A percentile compares a stretch with the other conserved stretches of the same genome.
phyloP scores from a whole-genome alignment of 2,113 vertebrate species.

The Blennius ocellaris region DNA sequence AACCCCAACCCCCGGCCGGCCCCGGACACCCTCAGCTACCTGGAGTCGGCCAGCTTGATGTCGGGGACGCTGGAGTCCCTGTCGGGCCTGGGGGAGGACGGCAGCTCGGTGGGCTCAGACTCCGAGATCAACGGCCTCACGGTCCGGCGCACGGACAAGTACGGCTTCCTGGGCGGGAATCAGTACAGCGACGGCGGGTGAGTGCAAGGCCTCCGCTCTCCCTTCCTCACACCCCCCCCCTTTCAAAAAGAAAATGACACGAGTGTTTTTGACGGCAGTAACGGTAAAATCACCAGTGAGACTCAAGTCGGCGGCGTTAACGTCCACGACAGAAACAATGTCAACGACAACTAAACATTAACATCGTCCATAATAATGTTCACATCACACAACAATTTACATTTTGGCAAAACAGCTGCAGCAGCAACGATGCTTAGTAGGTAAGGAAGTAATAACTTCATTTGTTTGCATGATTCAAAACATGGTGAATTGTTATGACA shows the following conservation, averaged over 20 bases:
- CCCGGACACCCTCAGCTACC: conserved; percentile 87
- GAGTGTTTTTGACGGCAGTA: too few relatives aligned
- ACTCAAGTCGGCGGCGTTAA: too few relatives aligned
- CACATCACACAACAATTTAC: too few relatives aligned
- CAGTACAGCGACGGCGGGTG: conserved; percentile 88
- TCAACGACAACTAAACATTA: too few relatives aligned
- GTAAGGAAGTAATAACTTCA: too few relatives aligned
- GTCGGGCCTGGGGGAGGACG: conserved; percentile 86
- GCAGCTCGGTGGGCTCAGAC: conserved; percentile 91
- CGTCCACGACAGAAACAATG: too few relatives aligned
- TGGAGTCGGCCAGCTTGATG: conserved; percentile 92
- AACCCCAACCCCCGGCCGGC: conserved; percentile 76
- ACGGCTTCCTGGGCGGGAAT: conserved; percentile 91
- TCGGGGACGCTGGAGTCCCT: conserved; percentile 92
- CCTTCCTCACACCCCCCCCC: background rate
- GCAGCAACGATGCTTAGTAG: too few relatives aligned
- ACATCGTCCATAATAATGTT: too few relatives aligned
- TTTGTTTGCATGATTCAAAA: conserved; percentile 77
- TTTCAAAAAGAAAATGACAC: too few relatives aligned
- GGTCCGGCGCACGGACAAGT: conserved; percentile 89
- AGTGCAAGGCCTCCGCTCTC: conserved; percentile 58
- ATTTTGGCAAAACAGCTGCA: too few relatives aligned
- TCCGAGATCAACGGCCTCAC: conserved; percentile 89
- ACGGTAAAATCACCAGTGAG: too few relatives aligned
- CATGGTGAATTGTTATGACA: conserved; percentile 83